A percentile compares a stretch with the other conserved stretches of the same genome.
These are phyloP conservation scores for Lindbergichthys nudifrons DNA, from an alignment of 2,797 vertebrate genomes.

Conservation along the genomic window DNA sequence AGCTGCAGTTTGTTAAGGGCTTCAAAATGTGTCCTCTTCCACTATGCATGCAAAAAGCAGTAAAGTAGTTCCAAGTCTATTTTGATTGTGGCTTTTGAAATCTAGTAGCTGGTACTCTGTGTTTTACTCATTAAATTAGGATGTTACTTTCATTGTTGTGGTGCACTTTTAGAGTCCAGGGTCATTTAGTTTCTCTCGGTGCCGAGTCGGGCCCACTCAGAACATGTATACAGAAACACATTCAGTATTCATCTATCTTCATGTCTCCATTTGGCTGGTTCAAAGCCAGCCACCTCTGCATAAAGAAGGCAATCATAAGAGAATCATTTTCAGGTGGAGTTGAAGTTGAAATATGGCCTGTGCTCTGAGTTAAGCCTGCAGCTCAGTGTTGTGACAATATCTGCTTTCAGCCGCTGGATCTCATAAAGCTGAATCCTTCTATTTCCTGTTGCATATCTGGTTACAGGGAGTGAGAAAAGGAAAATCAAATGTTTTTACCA, in stretches of 20 bases:
- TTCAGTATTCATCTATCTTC: slow-evolving; percentile 5
- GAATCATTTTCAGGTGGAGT: slow-evolving; percentile 36
- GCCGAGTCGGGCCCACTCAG: slow-evolving; percentile 11
- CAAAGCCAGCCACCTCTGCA: slow-evolving; percentile 46
- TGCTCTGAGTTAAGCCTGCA: slow-evolving; percentile 24
- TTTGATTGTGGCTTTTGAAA: slow-evolving; percentile 18
- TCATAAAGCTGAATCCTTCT: slow-evolving; percentile 3
- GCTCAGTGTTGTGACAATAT: slow-evolving; percentile 28
- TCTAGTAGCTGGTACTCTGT: slow-evolving; percentile 1
- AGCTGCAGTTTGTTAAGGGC: slow-evolving; percentile 1
- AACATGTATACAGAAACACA: not conserved
- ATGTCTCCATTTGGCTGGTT: slow-evolving; percentile 35
- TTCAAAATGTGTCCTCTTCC: not conserved
- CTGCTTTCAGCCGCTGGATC: slow-evolving; percentile 9
- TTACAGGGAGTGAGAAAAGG: no score
- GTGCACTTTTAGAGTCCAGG: not conserved
- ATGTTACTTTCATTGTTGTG: not conserved
- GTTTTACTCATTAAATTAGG: slow-evolving; percentile 21
- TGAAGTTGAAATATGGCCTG: slow-evolving; percentile 21
- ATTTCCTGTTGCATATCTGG: not conserved
- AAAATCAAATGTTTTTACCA: not conserved
- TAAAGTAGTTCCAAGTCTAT: not conserved
- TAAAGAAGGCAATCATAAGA: slow-evolving; percentile 14
- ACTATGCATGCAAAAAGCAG: not conserved
- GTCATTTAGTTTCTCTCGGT: slow-evolving; percentile 10